Percentiles rank a stretch among this genome's conserved stretches.
phyloP scores from a whole-genome alignment of 2,888 invertebrate species.

The Cephus spinipes region DNA sequence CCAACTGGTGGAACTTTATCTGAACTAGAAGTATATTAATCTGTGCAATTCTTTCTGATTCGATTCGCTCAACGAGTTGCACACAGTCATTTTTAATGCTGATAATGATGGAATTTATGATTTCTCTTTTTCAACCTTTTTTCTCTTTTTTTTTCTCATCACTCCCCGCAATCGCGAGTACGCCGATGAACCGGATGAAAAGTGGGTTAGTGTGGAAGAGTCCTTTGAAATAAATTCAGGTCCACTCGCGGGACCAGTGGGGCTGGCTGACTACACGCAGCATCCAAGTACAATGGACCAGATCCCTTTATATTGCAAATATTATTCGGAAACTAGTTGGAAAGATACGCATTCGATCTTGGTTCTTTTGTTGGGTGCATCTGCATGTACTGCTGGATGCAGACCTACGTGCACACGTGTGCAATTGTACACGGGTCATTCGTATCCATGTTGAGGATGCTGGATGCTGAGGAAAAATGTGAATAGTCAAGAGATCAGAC shows the following conservation, averaged over 20 bases:
- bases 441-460: background rate
- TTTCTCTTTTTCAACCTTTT: background rate
- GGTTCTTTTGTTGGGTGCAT: constrained; percentile 30
- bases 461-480: background rate
- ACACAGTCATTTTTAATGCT: background rate
- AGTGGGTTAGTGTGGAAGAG: constrained; percentile 33
- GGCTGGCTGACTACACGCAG: constrained; percentile 6
- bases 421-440: too few species aligned
- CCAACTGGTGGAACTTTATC: background rate
- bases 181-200: constrained; percentile 5
- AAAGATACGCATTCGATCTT: constrained; percentile 42
- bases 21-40: background rate
- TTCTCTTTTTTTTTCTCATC: background rate
- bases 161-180: background rate
- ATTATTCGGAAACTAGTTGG: constrained; percentile 33
- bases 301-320: constrained; percentile 26
- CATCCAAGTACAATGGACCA: constrained; percentile 17
- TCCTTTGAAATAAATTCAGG: constrained; percentile 30
- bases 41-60: background rate
- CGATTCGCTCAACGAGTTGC: background rate
- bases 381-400: background rate
- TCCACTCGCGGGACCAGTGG: constrained; percentile 15
- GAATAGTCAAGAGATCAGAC: background rate
- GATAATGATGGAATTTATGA: background rate
- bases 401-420: background rate